Evolutionary conservation across 2,113 vertebrate genomes (phyloP).

Genomic region (Noctilio leporinus): DNA sequence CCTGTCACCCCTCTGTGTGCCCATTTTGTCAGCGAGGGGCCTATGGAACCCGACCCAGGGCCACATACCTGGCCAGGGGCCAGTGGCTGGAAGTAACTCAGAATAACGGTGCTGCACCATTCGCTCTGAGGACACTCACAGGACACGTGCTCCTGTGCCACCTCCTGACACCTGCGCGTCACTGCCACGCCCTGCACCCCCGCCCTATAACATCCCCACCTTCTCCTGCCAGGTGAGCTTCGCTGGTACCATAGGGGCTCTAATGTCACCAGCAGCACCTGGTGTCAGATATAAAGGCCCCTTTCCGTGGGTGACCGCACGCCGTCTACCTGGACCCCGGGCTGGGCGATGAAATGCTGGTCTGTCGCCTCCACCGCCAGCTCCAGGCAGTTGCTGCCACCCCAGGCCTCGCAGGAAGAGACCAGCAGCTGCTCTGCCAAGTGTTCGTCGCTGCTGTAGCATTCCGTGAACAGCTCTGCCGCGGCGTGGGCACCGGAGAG

Average conservation of each 20-base stretch:
- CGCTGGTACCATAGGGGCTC: background rate
- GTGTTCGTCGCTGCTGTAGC: slow-evolving; percentile 84
- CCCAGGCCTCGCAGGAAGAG: slow-evolving; percentile 90
- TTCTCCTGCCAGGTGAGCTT: background rate
- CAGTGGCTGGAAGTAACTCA: background rate
- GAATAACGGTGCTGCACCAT: fast-evolving
- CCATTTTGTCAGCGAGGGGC: no score
- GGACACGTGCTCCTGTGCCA: background rate
- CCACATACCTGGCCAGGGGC: no score
- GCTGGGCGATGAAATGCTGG: slow-evolving; percentile 92
- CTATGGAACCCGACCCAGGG: no score
- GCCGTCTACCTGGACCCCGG: slow-evolving; percentile 91
- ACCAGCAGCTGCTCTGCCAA: slow-evolving; percentile 90
- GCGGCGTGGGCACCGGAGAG: background rate
- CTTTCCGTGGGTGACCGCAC: fast-evolving
- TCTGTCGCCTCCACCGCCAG: slow-evolving; percentile 92
- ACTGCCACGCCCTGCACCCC: no score
- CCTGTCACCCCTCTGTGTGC: no score
- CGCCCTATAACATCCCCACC: background rate
- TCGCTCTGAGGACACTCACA: background rate
- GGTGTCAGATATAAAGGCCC: background rate
- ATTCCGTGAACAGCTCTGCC: slow-evolving; percentile 88
- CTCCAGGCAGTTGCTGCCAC: slow-evolving; percentile 88
- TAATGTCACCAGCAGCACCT: fast-evolving
- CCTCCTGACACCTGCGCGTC: no score